Conservation (phyloP, 1,140 invertebrate genomes). For the Venturia canescens region DNA sequence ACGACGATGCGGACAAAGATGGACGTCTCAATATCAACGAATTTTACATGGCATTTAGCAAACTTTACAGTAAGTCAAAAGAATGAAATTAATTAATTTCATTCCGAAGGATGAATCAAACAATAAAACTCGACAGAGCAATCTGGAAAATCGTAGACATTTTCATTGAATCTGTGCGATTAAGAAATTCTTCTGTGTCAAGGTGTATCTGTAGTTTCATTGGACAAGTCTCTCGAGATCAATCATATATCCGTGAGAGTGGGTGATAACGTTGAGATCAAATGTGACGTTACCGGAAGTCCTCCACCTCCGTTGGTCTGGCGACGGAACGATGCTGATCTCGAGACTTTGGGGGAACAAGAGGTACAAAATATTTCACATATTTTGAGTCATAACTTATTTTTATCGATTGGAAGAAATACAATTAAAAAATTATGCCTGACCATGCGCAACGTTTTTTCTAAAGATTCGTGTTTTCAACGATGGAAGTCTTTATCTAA, state of each 20-base stretch:
- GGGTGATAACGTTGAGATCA: constrained; percentile 88
- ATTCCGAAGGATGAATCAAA: neutral
- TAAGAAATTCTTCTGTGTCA: constrained; percentile 43
- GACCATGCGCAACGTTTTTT: neutral
- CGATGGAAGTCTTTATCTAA: constrained; percentile 87
- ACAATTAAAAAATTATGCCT: neutral
- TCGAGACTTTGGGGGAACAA: constrained; percentile 81
- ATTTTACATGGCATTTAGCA: constrained; percentile 88
- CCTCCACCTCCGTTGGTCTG: constrained; percentile 86
- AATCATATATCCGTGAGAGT: constrained; percentile 83
- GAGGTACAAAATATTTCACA: constrained; percentile 70
- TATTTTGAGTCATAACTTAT: constrained; percentile 14
- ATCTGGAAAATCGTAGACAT: too few species aligned
- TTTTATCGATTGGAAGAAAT: neutral
- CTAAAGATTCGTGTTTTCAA: constrained; percentile 81
- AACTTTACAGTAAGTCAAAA: constrained; percentile 82
- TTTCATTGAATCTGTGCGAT: neutral
- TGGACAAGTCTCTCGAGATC: constrained; percentile 86
- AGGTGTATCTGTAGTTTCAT: constrained; percentile 85
- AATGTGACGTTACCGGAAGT: constrained; percentile 86
- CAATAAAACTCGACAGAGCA: too few species aligned
- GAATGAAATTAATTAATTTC: constrained; percentile 8
- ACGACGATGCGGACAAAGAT: constrained; percentile 84
- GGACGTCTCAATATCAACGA: constrained; percentile 84
- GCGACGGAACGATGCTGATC: constrained; percentile 83